Evolutionary conservation across 2,113 vertebrate species (phyloP).

Genomic region (Trogon melanurus): DNA sequence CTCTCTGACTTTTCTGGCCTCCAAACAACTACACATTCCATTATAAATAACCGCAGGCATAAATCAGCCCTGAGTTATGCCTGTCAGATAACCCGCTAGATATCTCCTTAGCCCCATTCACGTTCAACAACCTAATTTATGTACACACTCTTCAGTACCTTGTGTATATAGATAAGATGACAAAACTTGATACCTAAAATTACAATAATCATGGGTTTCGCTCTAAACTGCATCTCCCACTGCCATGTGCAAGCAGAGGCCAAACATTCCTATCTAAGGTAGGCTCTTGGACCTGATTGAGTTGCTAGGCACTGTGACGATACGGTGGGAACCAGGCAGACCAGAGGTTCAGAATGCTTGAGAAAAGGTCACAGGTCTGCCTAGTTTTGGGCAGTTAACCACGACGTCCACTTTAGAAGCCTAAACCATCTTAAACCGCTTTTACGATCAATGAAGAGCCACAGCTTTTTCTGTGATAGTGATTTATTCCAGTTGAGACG

Average conservation of each 20-base stretch:
- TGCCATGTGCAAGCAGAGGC: neutral
- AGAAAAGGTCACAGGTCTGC: neutral
- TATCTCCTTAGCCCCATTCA: neutral
- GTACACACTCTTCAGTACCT: neutral
- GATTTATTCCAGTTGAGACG: neutral
- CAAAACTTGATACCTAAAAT: constrained; percentile 35
- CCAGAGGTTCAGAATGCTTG: neutral
- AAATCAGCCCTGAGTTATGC: constrained; percentile 28
- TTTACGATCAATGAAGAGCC: neutral
- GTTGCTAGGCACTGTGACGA: neutral
- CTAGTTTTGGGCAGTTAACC: neutral
- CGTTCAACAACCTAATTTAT: constrained; percentile 15
- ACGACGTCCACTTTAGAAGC: neutral
- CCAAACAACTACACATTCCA: constrained; percentile 41
- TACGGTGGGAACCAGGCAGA: neutral
- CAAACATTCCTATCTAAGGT: constrained; percentile 19
- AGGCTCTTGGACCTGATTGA: neutral
- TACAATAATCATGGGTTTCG: neutral
- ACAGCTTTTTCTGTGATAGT: neutral
- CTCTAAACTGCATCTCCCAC: accelerated
- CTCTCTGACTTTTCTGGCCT: neutral
- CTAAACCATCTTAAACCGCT: neutral
- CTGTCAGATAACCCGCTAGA: constrained; percentile 20
- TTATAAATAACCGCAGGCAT: constrained; percentile 4
- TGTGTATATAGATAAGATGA: neutral